These are phyloP conservation scores for Dorcus hopei DNA, from an alignment of 2,888 invertebrate genomes.

Conservation along the genomic window DNA sequence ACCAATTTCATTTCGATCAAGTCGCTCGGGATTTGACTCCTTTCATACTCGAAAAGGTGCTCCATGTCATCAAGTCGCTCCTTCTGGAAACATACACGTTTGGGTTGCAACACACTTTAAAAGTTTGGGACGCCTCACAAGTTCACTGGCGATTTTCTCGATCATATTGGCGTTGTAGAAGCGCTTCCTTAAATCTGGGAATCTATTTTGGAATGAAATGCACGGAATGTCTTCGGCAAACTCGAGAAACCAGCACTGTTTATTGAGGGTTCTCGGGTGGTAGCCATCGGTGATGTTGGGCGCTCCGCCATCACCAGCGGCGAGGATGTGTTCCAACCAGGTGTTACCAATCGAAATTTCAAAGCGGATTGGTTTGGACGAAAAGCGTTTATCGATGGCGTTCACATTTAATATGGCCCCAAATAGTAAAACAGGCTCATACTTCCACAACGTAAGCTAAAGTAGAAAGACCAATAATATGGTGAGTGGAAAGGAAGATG, in stretches of 20 bases:
- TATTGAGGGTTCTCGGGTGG: constrained; percentile 30
- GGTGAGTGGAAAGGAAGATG: too few relatives aligned
- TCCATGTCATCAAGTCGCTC: constrained; percentile 44
- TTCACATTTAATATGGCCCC: constrained; percentile 65
- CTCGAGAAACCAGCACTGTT: constrained; percentile 39
- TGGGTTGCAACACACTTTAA: neutral
- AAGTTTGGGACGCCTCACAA: constrained; percentile 51
- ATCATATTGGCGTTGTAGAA: constrained; percentile 68
- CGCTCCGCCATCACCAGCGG: constrained; percentile 9
- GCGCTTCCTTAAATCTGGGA: constrained; percentile 66
- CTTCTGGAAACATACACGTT: constrained; percentile 31
- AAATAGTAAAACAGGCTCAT: constrained; percentile 63
- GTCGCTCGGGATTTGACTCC: constrained; percentile 22
- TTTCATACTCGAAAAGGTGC: constrained; percentile 37
- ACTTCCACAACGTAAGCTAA: constrained; percentile 59
- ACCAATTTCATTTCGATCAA: constrained; percentile 40
- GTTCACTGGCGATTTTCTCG: constrained; percentile 55
- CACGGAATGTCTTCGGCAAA: constrained; percentile 64
- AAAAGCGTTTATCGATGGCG: constrained; percentile 61
- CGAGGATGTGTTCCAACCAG: constrained; percentile 41
- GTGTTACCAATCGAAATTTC: constrained; percentile 67
- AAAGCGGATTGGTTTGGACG: constrained; percentile 58
- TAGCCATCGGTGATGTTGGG: constrained; percentile 24
- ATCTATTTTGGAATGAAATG: constrained; percentile 57
- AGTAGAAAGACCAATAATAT: constrained; percentile 2